Percentiles rank a stretch among this genome's conserved stretches.
Conservation (phyloP, 2,888 invertebrate species). For the Eumacrocentrus americanus region DNA sequence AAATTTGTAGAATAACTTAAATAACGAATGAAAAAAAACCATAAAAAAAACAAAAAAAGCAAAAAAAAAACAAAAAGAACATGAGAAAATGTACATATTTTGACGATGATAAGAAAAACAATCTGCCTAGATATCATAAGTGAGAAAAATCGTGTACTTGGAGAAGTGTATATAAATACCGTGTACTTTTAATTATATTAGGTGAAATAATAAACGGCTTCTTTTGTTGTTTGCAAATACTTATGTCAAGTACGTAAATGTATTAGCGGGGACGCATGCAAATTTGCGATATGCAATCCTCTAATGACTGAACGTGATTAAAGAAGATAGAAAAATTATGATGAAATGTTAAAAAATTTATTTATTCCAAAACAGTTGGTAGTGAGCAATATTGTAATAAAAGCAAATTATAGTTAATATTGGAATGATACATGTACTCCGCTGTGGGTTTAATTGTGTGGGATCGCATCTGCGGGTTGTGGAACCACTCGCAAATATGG, state of each 20-base stretch:
- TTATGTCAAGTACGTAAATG: slow-evolving; percentile 3
- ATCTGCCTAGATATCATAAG: slow-evolving; percentile 59
- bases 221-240: slow-evolving; percentile 61
- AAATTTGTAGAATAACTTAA: slow-evolving; percentile 15
- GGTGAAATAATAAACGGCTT: slow-evolving; percentile 61
- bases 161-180: slow-evolving; percentile 61
- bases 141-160: slow-evolving; percentile 56
- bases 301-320: slow-evolving; percentile 9
- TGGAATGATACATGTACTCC: slow-evolving; percentile 4
- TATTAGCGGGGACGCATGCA: background rate
- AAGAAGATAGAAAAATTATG: slow-evolving; percentile 1
- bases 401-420: background rate
- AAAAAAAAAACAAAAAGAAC: slow-evolving; percentile 45
- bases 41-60: slow-evolving; percentile 31
- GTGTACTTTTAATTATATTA: slow-evolving; percentile 61
- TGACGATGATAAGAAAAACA: slow-evolving; percentile 39
- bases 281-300: background rate
- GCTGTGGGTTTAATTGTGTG: background rate
- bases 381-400: background rate
- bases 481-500: slow-evolving; percentile 78
- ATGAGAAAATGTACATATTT: slow-evolving; percentile 56
- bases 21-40: slow-evolving; percentile 37
- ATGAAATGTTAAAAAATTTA: background rate
- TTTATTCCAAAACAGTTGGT: background rate
- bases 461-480: slow-evolving; percentile 60